A percentile compares a stretch with the other conserved stretches of the same genome.
These are phyloP conservation scores for Amphilophus citrinellus DNA, from an alignment of 2,113 vertebrate genomes.

Conservation along the genomic window DNA sequence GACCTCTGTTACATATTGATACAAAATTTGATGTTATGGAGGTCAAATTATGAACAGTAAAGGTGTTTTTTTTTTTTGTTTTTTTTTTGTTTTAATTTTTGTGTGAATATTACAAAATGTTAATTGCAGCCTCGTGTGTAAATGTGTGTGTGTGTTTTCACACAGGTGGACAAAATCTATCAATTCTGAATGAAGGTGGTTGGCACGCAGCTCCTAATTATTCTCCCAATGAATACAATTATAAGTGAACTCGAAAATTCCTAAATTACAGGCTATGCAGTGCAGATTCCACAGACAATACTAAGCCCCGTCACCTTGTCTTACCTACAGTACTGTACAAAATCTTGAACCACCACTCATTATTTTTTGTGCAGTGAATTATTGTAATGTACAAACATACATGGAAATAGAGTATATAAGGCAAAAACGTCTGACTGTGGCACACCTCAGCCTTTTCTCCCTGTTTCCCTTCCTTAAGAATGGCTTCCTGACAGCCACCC, in stretches of 20 bases:
- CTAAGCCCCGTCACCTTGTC: rapidly evolving
- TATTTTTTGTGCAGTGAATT: neutral
- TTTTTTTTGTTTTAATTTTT: neutral
- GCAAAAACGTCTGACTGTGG: neutral
- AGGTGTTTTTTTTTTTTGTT: neutral
- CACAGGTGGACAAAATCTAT: neutral
- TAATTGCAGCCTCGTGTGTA: neutral
- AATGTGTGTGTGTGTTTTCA: neutral
- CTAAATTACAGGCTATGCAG: neutral
- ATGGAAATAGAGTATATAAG: neutral
- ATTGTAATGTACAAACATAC: neutral
- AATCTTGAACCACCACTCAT: neutral
- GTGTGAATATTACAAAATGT: neutral
- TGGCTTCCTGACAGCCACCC: no score
- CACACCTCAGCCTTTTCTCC: no score
- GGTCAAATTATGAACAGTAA: neutral
- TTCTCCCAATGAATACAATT: neutral
- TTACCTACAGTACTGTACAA: neutral
- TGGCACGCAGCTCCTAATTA: neutral
- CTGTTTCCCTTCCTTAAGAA: no score
- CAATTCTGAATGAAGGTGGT: neutral
- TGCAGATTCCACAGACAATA: neutral
- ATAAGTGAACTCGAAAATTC: neutral
- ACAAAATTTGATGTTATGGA: neutral
- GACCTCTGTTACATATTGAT: neutral